A percentile compares a stretch with the other conserved stretches of the same genome.
Conservation (phyloP, 1,140 invertebrate genomes). For the Platyura marginata region DNA sequence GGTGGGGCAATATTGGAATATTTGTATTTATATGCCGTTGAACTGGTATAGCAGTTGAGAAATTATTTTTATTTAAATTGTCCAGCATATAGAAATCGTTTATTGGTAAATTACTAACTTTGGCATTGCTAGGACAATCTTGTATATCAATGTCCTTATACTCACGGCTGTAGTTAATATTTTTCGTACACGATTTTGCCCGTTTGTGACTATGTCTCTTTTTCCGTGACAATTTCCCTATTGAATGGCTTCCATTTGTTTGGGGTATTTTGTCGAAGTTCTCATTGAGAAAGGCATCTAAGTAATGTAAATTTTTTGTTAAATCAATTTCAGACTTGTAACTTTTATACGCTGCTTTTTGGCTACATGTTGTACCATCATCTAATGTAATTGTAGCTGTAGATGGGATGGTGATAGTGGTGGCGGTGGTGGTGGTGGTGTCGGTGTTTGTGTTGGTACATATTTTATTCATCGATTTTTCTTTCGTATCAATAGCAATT, state of each 20-base stretch:
- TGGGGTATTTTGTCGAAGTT: constrained; percentile 12
- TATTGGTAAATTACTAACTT: not conserved
- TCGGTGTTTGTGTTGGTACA: not conserved
- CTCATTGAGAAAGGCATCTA: constrained; percentile 21
- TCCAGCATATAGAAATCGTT: not conserved
- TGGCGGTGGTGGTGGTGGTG: not conserved
- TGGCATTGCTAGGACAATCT: not conserved
- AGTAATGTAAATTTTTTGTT: constrained; percentile 21
- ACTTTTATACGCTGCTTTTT: constrained; percentile 20
- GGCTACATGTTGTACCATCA: too few relatives aligned
- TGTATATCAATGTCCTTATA: not conserved
- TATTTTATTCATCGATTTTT: too few relatives aligned
- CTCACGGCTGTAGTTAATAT: not conserved
- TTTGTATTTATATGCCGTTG: not conserved
- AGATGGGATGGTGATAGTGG: not conserved
- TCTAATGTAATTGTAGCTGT: not conserved
- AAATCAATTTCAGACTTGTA: constrained; percentile 24
- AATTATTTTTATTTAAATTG: not conserved
- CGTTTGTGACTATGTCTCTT: constrained; percentile 9
- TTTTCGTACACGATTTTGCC: constrained; percentile 11
- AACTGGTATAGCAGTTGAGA: not conserved
- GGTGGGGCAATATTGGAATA: not conserved
- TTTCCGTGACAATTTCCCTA: not conserved
- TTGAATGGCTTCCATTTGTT: constrained; percentile 1
- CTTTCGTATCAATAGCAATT: too few relatives aligned